These are phyloP conservation scores for Osmerus mordax DNA, from an alignment of 2,113 vertebrate species.

Conservation along the genomic window DNA sequence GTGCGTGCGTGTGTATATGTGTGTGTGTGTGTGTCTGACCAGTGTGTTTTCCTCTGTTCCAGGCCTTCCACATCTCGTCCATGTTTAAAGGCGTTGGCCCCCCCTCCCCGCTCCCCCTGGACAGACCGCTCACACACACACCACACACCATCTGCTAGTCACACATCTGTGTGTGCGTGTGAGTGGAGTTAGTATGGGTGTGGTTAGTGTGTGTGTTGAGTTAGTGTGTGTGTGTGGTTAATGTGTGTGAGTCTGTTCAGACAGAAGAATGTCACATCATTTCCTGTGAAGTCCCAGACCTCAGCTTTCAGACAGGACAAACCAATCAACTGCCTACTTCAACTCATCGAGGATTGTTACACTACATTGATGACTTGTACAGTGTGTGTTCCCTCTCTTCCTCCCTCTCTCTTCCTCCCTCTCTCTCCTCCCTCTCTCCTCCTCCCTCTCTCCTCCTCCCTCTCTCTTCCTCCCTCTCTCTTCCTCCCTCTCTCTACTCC, in stretches of 20 bases:
- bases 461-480: conserved; percentile 3
- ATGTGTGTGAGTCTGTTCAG: too few species aligned
- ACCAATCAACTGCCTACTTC: neutral
- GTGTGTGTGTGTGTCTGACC: neutral
- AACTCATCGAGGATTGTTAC: neutral
- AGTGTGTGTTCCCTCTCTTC: neutral
- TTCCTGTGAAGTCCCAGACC: conserved; percentile 61
- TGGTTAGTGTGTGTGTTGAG: too few species aligned
- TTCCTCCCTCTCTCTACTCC: neutral
- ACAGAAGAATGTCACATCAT: conserved; percentile 47
- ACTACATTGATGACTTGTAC: too few species aligned
- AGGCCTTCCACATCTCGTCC: conserved; percentile 71
- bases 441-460: neutral
- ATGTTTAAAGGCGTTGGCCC: conserved; percentile 61
- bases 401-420: neutral
- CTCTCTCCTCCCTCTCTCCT: neutral
- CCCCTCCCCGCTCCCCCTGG: conserved; percentile 18
- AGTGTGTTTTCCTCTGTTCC: conserved; percentile 17
- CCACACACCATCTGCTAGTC: conserved; percentile 56
- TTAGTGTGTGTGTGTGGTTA: too few species aligned
- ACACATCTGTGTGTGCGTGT: too few species aligned
- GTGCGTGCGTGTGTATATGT: conserved; percentile 1
- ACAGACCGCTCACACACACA: conserved; percentile 53
- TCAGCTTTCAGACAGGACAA: conserved; percentile 13
- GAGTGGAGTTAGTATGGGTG: neutral